These are phyloP conservation scores for Atopsyche davidsoni DNA, from an alignment of 1,140 invertebrate species.

Conservation along the genomic window DNA sequence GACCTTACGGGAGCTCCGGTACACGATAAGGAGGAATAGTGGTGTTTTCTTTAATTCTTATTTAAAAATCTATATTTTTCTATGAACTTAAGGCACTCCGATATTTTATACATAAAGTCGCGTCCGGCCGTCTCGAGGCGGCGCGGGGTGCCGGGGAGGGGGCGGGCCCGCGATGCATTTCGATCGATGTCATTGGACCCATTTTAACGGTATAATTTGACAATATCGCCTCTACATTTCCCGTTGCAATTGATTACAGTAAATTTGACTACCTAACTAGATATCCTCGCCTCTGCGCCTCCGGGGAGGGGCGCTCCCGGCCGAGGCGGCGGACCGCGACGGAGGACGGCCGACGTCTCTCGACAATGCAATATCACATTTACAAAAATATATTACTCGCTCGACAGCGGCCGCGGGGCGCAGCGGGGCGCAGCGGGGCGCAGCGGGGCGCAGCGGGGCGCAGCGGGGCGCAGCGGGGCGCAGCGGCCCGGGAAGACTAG, in stretches of 20 bases:
- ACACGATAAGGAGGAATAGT: conserved; percentile 28
- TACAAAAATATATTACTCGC: conserved; percentile 15
- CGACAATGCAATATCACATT: conserved; percentile 6
- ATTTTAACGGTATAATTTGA: conserved; percentile 18
- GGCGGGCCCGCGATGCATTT: conserved; percentile 9
- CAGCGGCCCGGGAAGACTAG: neutral
- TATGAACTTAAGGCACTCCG: conserved; percentile 31
- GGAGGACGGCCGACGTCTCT: too few species aligned
- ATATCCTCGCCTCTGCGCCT: neutral
- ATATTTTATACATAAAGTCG: conserved; percentile 18
- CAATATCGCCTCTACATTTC: neutral
- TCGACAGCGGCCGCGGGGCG: conserved; percentile 9
- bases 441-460: neutral
- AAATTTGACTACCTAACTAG: conserved; percentile 27
- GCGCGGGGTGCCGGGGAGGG: neutral
- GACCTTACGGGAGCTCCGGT: neutral
- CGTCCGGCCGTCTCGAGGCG: neutral
- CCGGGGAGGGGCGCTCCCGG: conserved; percentile 2
- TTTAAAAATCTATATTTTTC: conserved; percentile 29
- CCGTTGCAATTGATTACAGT: conserved; percentile 9
- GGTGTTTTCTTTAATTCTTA: conserved; percentile 26
- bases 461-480: neutral
- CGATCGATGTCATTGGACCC: conserved; percentile 26
- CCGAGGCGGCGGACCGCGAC: conserved; percentile 5
- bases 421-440: neutral